Conservation (phyloP, 2,888 invertebrate species). For the Trachelus stipa region DNA sequence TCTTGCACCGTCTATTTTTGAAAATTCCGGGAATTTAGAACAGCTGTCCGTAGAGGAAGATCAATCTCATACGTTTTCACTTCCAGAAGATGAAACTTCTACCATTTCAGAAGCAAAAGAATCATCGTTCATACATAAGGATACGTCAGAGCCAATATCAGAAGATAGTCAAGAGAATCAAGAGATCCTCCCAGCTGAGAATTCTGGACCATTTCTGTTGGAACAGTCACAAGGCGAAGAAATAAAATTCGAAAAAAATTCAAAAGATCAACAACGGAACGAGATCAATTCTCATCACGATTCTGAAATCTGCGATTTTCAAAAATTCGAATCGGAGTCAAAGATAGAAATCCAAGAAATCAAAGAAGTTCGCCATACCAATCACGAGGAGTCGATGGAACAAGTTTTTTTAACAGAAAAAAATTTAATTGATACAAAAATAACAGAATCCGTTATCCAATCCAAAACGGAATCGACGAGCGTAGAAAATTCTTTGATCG, state of each 20-base stretch:
- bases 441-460: neutral
- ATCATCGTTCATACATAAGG: neutral
- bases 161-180: neutral
- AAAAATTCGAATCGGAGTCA: neutral
- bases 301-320: neutral
- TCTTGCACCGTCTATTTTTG: neutral
- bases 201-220: neutral
- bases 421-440: neutral
- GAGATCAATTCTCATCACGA: neutral
- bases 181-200: neutral
- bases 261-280: neutral
- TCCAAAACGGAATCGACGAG: slow-evolving; percentile 29
- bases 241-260: neutral
- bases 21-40: neutral
- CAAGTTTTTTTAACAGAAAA: neutral
- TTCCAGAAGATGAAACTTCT: neutral
- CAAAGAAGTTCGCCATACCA: neutral
- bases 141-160: neutral
- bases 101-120: neutral
- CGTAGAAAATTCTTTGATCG: slow-evolving; percentile 25
- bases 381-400: neutral
- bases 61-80: neutral
- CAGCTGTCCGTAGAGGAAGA: neutral
- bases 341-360: neutral
- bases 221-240: neutral